Conservation (phyloP, 2,888 invertebrate genomes). For the Drosophila suboccidentalis region DNA sequence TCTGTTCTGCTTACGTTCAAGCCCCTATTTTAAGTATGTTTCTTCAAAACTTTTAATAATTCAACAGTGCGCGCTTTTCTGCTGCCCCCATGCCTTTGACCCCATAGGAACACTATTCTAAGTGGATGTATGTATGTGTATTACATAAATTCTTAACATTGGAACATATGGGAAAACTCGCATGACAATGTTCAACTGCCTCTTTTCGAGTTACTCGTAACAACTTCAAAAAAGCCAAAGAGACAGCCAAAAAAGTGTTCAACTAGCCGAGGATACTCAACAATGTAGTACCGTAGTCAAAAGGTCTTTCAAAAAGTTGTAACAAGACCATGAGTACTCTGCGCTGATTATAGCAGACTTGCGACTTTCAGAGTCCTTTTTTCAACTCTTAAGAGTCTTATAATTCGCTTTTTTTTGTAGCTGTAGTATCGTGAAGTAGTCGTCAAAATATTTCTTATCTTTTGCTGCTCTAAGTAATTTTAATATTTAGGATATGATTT, state of each 20-base stretch:
- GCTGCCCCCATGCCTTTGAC: neutral
- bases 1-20: neutral
- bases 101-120: neutral
- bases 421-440: too few relatives aligned
- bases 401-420: too few relatives aligned
- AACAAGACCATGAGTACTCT: neutral
- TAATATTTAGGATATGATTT: too few relatives aligned
- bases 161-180: conserved; percentile 5
- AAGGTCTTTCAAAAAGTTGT: neutral
- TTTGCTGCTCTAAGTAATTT: too few relatives aligned
- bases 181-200: conserved; percentile 7
- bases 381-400: too few relatives aligned
- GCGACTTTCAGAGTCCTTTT: neutral
- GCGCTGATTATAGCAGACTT: neutral
- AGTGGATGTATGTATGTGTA: conserved; percentile 8
- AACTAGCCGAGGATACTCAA: neutral
- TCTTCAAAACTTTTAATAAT: conserved; percentile 13
- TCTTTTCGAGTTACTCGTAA: neutral
- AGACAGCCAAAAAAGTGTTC: neutral
- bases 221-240: conserved; percentile 6
- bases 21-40: conserved; percentile 13
- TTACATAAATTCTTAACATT: conserved; percentile 8
- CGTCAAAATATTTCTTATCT: too few relatives aligned
- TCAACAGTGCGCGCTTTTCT: conserved; percentile 1
- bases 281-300: neutral